Evolutionary conservation across 2,888 invertebrate genomes (phyloP), one percentile per base, ranked within the genome.

Genomic region (Dicranocentrus wangi): DNA sequence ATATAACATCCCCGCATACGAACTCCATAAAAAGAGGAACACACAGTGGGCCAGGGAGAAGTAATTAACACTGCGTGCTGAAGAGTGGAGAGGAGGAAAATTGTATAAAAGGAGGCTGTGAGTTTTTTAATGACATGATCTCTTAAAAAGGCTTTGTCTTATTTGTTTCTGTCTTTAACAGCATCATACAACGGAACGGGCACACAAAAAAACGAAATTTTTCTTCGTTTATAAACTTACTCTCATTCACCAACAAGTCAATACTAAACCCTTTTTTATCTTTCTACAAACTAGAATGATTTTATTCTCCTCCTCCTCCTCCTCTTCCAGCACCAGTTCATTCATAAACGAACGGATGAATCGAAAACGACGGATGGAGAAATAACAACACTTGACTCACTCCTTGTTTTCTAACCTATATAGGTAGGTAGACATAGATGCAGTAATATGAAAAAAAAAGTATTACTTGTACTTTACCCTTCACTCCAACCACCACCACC

Each of bases 41-140:
- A n/a, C n/a, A n/a, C n/a, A n/a, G n/a, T n/a, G n/a, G n/a, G n/a
- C n/a, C n/a, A n/a, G n/a, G n/a, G n/a, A n/a, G n/a, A n/a, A n/a
- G n/a, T n/a, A n/a, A n/a, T n/a, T n/a, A n/a, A n/a, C n/a, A n/a
- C n/a, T n/a, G n/a, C n/a, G n/a, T n/a, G n/a, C n/a, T n/a, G n/a
- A n/a, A n/a, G n/a, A n/a, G n/a, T n/a, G n/a, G n/a, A n/a, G n/a
- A n/a, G n/a, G n/a, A n/a, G n/a, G n/a, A n/a, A n/a, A n/a, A n/a
- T n/a, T n/a, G n/a, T n/a, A n/a, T n/a, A n/a, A n/a, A n/a, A n/a
- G n/a, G n/a, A n/a, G n/a, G n/a, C n/a, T n/a, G n/a, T n/a, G n/a
- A 32, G 0, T 1, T 43, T 66, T 66, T 66, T 66, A 66, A 66
- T 66, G 47, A 66, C 39, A 66, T 47, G 47, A 43, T 66, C 66